Conservation (phyloP, 2,888 invertebrate species). For the Lasioglossum pauxillum region DNA sequence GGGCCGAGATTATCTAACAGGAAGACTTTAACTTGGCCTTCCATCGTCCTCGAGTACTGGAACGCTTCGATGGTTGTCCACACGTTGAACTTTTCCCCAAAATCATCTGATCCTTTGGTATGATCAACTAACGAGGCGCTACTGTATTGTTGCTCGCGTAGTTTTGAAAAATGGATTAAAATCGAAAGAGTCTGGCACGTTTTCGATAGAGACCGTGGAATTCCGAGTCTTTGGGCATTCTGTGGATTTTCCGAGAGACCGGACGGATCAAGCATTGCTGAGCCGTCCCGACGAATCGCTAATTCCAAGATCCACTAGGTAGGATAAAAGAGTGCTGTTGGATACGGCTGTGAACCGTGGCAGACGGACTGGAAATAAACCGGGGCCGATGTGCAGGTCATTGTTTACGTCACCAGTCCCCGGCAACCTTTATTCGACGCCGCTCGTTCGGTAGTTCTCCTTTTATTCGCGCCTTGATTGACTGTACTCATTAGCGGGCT, state of each 20-base stretch:
- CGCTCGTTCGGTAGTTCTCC: constrained; percentile 18
- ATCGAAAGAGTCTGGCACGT: neutral
- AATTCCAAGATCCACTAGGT: neutral
- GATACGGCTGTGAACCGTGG: constrained; percentile 16
- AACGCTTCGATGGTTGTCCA: neutral
- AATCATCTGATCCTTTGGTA: neutral
- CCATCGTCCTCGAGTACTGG: neutral
- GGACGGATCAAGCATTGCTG: neutral
- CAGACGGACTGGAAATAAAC: constrained; percentile 75
- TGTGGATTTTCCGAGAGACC: neutral
- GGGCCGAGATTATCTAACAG: neutral
- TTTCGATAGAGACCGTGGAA: neutral
- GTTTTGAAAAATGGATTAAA: too few species aligned
- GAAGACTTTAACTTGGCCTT: neutral
- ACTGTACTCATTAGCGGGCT: constrained; percentile 26
- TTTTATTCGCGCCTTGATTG: constrained; percentile 45
- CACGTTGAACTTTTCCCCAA: too few species aligned
- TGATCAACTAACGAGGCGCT: neutral
- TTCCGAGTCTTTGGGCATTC: neutral
- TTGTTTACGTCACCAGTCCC: constrained; percentile 80
- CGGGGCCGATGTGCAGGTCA: constrained; percentile 78
- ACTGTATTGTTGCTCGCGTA: neutral
- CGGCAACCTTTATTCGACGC: constrained; percentile 47
- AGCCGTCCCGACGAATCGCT: neutral
- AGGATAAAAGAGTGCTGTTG: constrained; percentile 22